Percentiles rank a stretch among this genome's conserved stretches.
phyloP scores from a whole-genome alignment of 2,888 invertebrate species.

The Chrysotoxum bicinctum region DNA sequence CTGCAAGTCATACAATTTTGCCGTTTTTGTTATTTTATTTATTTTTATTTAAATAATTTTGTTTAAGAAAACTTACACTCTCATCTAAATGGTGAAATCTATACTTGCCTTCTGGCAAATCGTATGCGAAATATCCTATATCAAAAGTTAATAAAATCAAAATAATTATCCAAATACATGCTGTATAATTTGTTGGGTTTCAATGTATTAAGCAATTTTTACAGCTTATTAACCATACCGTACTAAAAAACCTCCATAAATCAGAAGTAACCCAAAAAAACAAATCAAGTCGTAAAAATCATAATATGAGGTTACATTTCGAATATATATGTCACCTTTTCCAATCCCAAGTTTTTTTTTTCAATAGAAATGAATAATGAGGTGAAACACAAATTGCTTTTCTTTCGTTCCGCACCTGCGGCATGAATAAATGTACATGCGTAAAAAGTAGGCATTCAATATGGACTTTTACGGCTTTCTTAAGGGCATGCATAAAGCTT shows the following conservation, averaged over 20 bases:
- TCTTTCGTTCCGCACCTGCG: conserved; percentile 4
- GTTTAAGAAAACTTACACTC: too few species aligned
- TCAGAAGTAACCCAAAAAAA: background rate
- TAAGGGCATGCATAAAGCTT: conserved; percentile 36
- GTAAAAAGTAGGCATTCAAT: background rate
- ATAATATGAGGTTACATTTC: background rate
- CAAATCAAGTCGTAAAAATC: conserved; percentile 25
- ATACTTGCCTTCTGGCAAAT: too few species aligned
- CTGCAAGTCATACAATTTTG: too few species aligned
- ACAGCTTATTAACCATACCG: background rate
- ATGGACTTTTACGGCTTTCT: background rate
- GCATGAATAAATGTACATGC: conserved; percentile 36
- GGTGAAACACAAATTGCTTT: conserved; percentile 38
- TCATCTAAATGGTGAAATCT: too few species aligned
- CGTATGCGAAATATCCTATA: too few species aligned
- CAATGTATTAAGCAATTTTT: background rate
- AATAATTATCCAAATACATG: too few species aligned
- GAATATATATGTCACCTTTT: background rate
- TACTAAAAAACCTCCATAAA: background rate
- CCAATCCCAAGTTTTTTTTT: background rate
- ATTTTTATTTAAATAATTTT: too few species aligned
- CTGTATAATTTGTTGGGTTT: background rate
- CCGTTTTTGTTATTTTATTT: too few species aligned
- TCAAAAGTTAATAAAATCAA: background rate
- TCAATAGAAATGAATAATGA: conserved; percentile 32